Percentiles rank a stretch among this genome's conserved stretches.
Evolutionary conservation across 2,888 invertebrate species (phyloP).

Genomic region (Seira ritae): DNA sequence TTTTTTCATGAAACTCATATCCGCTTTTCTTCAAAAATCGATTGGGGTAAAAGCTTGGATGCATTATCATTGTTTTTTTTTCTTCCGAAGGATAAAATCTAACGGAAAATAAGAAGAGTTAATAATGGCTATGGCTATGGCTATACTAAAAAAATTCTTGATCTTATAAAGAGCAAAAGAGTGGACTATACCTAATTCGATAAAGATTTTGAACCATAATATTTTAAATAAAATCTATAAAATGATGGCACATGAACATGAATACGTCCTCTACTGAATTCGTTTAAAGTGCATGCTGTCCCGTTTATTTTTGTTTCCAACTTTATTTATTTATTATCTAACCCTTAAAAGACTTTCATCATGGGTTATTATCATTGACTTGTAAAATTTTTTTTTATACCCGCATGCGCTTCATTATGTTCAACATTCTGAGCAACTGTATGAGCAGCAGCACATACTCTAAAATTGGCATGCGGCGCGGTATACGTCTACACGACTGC

Average conservation of each 20-base stretch:
- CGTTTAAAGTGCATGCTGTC: slow-evolving; percentile 3
- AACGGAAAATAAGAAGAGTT: too few relatives aligned
- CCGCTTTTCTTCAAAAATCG: too few relatives aligned
- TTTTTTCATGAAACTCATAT: too few relatives aligned
- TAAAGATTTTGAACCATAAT: background rate
- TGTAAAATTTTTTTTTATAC: background rate
- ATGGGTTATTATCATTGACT: slow-evolving; percentile 1
- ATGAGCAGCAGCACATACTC: too few relatives aligned
- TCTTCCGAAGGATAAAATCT: background rate
- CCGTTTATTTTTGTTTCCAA: background rate
- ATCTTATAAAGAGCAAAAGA: background rate
- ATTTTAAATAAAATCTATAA: background rate
- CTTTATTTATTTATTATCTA: slow-evolving; percentile 9
- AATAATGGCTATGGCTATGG: too few relatives aligned
- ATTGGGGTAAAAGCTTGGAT: too few relatives aligned
- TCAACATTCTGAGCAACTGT: too few relatives aligned
- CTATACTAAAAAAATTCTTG: background rate
- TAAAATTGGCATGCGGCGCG: too few relatives aligned
- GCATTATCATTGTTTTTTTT: too few relatives aligned
- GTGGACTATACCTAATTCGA: background rate
- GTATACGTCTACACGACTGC: background rate
- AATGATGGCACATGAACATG: background rate
- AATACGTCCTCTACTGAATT: background rate
- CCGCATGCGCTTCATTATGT: background rate
- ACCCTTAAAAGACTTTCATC: background rate